phyloP scores from a whole-genome alignment of 2,888 invertebrate genomes.

The Mechanitis mazaeus region DNA sequence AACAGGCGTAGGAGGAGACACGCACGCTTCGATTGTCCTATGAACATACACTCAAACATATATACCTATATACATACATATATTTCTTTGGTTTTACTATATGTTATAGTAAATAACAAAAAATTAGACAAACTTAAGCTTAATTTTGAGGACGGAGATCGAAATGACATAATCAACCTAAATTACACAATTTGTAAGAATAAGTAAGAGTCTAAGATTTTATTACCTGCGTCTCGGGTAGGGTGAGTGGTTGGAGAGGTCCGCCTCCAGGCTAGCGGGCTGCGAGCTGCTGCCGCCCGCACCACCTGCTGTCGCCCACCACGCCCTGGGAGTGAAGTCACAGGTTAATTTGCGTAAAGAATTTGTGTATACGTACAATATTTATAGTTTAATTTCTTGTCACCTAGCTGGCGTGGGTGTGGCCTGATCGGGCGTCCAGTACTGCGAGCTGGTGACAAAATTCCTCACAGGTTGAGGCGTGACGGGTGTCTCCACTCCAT shows the following conservation, averaged over 20 bases:
- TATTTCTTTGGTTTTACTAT: too few relatives aligned
- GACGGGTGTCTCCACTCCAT: constrained; percentile 32
- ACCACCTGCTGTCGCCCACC: constrained; percentile 55
- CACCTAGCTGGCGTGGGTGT: constrained; percentile 65
- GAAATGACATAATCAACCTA: background rate
- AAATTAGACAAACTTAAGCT: background rate
- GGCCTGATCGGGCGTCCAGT: constrained; percentile 62
- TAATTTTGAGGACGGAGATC: background rate
- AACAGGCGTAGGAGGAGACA: constrained; percentile 61
- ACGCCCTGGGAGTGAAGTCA: constrained; percentile 41
- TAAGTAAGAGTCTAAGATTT: background rate
- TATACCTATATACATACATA: too few relatives aligned
- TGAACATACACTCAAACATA: background rate
- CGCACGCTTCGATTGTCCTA: constrained; percentile 62
- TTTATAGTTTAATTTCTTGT: too few relatives aligned
- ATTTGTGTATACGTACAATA: too few relatives aligned
- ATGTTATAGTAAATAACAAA: too few relatives aligned
- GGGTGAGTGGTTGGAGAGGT: constrained; percentile 60
- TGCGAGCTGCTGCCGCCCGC: constrained; percentile 71
- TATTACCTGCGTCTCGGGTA: constrained; percentile 60
- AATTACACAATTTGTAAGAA: too few relatives aligned
- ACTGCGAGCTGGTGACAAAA: constrained; percentile 57
- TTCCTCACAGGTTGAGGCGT: constrained; percentile 58
- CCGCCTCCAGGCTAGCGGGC: constrained; percentile 66
- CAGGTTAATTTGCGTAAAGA: too few relatives aligned